Evolutionary conservation across 2,888 invertebrate species (phyloP).

Genomic region (Chrysolina oricalcia): DNA sequence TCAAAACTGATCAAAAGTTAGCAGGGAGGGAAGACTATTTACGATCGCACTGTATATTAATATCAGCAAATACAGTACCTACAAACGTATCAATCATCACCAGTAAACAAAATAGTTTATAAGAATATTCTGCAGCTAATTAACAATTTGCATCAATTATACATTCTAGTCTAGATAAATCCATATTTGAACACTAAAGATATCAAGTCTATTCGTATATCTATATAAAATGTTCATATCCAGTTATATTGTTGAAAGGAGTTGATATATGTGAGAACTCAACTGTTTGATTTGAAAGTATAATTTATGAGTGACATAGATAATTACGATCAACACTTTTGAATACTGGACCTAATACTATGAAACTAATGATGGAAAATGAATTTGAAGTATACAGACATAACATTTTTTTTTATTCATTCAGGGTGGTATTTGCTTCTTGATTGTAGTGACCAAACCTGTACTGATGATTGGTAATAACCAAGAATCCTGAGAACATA

Average conservation of each 20-base stretch:
- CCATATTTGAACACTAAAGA: background rate
- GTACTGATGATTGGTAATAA: too few species aligned
- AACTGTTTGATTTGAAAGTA: background rate
- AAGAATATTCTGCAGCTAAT: background rate
- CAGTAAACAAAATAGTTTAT: background rate
- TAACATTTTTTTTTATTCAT: too few species aligned
- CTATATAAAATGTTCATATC: too few species aligned
- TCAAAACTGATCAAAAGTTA: too few species aligned
- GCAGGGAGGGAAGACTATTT: too few species aligned
- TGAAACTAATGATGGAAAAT: too few species aligned
- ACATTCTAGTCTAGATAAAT: background rate
- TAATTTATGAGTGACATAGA: background rate
- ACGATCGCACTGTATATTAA: background rate
- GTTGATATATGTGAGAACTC: background rate
- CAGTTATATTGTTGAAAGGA: background rate
- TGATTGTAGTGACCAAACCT: too few species aligned
- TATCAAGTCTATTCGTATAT: background rate
- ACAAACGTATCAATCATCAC: background rate
- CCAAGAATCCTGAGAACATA: too few species aligned
- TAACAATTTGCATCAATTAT: background rate
- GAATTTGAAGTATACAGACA: too few species aligned
- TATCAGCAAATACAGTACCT: background rate
- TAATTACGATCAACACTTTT: too few species aligned
- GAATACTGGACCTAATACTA: too few species aligned
- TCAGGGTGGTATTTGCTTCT: too few species aligned